Evolutionary conservation across 2,888 invertebrate genomes (phyloP).

Genomic region (Dendrolimus houi): DNA sequence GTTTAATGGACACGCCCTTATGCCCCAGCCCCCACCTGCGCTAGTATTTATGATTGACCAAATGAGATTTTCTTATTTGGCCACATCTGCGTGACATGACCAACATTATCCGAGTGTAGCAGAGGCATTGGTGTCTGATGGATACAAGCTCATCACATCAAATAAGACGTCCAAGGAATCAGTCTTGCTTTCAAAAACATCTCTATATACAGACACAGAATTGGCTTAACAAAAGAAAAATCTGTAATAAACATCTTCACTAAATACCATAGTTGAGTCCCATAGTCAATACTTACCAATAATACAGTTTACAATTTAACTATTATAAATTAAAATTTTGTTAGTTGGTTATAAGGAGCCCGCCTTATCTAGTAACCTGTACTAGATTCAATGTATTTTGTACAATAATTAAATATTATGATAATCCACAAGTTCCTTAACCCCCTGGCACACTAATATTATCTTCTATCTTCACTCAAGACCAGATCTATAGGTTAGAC

Average conservation of each 20-base stretch:
- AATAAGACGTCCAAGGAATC: conserved; percentile 45
- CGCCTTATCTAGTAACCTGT: conserved; percentile 60
- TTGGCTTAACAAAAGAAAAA: conserved; percentile 38
- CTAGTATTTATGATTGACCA: too few species aligned
- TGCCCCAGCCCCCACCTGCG: too few species aligned
- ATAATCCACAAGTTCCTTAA: background rate
- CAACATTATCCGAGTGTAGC: too few species aligned
- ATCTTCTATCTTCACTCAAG: conserved; percentile 38
- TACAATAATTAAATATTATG: conserved; percentile 6
- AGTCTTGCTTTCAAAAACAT: conserved; percentile 57
- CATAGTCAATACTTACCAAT: conserved; percentile 63
- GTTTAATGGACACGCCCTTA: too few species aligned
- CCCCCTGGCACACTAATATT: too few species aligned
- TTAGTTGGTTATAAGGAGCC: conserved; percentile 51
- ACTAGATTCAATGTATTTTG: conserved; percentile 29
- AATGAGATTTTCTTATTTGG: too few species aligned
- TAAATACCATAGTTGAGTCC: conserved; percentile 73
- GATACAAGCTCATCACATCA: background rate
- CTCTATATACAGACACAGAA: conserved; percentile 62
- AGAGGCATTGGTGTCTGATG: too few species aligned
- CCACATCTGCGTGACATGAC: too few species aligned
- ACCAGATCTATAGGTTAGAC: conserved; percentile 55
- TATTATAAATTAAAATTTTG: conserved; percentile 43
- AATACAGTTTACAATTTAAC: conserved; percentile 47
- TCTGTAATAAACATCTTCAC: conserved; percentile 51